Percentiles rank a stretch among this genome's conserved stretches.
Evolutionary conservation across 2,888 invertebrate species (phyloP).

Genomic region (Heliconius erato): DNA sequence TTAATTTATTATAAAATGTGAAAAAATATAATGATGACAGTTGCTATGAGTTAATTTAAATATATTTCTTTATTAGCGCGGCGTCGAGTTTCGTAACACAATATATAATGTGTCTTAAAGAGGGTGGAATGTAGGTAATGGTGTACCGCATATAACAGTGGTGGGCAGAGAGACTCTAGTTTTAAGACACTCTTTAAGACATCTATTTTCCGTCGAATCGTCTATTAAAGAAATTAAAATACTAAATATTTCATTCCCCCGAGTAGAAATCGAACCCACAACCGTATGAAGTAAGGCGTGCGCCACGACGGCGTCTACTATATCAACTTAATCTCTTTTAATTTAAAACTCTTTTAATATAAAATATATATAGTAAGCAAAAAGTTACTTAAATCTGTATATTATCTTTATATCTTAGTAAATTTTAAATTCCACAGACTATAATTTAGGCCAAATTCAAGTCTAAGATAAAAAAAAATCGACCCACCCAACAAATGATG

Average conservation of each 20-base stretch:
- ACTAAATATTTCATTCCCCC: too few relatives aligned
- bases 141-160: too few relatives aligned
- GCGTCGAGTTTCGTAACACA: neutral
- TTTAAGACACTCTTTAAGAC: too few relatives aligned
- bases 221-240: too few relatives aligned
- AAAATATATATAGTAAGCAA: neutral
- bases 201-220: too few relatives aligned
- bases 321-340: too few relatives aligned
- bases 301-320: too few relatives aligned
- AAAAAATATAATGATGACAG: neutral
- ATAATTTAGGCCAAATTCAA: slow-evolving; percentile 5
- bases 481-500: slow-evolving; percentile 3
- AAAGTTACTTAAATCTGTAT: neutral
- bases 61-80: neutral
- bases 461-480: neutral
- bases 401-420: neutral
- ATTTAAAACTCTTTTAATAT: too few relatives aligned
- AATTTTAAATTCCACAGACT: neutral
- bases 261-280: too few relatives aligned
- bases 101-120: neutral
- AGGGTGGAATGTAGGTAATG: neutral
- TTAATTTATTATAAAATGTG: neutral
- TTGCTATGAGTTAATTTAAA: neutral
- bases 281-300: too few relatives aligned
- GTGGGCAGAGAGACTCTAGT: too few relatives aligned